Evolutionary conservation across 2,888 invertebrate genomes (phyloP).

Genomic region (Sisyra terminalis): DNA sequence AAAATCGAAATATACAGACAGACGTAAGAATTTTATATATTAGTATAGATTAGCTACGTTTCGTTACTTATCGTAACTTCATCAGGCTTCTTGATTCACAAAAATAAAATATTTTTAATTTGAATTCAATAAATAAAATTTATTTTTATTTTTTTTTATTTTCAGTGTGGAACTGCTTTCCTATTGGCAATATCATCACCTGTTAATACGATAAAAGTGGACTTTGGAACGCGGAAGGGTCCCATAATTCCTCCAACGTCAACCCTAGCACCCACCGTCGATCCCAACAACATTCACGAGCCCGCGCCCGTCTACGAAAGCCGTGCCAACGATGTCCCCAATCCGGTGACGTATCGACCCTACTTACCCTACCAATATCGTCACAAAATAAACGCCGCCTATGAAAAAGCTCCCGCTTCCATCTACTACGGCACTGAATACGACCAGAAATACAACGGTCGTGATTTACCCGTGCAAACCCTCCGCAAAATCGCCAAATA

Average conservation of each 20-base stretch:
- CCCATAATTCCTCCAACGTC: constrained; percentile 41
- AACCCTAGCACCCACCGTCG: constrained; percentile 29
- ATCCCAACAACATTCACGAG: constrained; percentile 24
- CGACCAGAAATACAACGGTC: constrained; percentile 6
- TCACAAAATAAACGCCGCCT: constrained; percentile 3
- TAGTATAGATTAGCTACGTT: no score
- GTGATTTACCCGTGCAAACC: not conserved
- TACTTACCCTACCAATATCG: constrained; percentile 8
- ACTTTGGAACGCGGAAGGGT: constrained; percentile 41
- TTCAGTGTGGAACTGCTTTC: no score
- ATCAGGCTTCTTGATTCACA: no score
- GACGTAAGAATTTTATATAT: no score
- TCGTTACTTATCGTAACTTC: no score
- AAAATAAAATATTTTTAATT: no score
- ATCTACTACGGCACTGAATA: constrained; percentile 7
- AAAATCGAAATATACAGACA: no score
- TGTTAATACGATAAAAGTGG: constrained; percentile 36
- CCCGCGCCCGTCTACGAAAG: constrained; percentile 48
- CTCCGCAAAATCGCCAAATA: constrained; percentile 3
- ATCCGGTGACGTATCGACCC: constrained; percentile 34
- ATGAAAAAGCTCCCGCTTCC: constrained; percentile 3
- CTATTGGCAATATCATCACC: not conserved
- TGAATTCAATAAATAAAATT: no score
- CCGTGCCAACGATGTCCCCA: constrained; percentile 35
- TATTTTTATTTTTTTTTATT: no score